Evolutionary conservation across 2,888 invertebrate genomes (phyloP), one percentile per base, ranked within the genome.

Genomic region (Hypsopygia costalis): DNA sequence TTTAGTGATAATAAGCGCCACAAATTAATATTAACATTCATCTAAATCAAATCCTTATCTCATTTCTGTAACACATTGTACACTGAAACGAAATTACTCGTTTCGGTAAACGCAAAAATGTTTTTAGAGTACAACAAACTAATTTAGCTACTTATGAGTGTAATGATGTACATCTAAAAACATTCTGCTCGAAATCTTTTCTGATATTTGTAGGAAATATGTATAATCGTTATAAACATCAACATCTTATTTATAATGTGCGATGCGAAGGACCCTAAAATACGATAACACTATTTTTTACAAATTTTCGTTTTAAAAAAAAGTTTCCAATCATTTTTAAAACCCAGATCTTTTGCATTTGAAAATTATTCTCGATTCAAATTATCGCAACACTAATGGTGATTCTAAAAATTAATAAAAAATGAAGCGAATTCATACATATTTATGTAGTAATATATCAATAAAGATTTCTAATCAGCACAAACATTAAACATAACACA

Each of bases 401-500:
- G 69, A 68, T 66, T 55, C 58, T 49, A 55, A 64, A 57, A 64
- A 62, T 60, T 57, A 63, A 62, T 53, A 60, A 61, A 69, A 62
- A 61, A 69, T 64, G 65, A 70, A 75, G 68, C 66, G 67, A 69
- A 70, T 72, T 65, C 58, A 74, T 75, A 82, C 67, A 76, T 78
- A 78, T 70, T 68, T 68, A 55, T 49, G 57, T 62, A 65, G 62
- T 68, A 76, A 63, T 68, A 72, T 66, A 76, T 74, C 74, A 71
- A 68, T 66, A 70, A 75, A 72, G 72, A 80, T 71, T 78, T 78
- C 69, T 62, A 69, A 62, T 76, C 81, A 81, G 76, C 82, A 82
- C 81, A 80, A 73, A 74, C 48, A 68, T 68, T 63, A 67, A 67
- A 66, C 49, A 53, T 54, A 44, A 2, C 49, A 57, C 65, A 65